Evolutionary conservation across 2,113 vertebrate species (phyloP).

Genomic region (Puffinus mauretanicus): DNA sequence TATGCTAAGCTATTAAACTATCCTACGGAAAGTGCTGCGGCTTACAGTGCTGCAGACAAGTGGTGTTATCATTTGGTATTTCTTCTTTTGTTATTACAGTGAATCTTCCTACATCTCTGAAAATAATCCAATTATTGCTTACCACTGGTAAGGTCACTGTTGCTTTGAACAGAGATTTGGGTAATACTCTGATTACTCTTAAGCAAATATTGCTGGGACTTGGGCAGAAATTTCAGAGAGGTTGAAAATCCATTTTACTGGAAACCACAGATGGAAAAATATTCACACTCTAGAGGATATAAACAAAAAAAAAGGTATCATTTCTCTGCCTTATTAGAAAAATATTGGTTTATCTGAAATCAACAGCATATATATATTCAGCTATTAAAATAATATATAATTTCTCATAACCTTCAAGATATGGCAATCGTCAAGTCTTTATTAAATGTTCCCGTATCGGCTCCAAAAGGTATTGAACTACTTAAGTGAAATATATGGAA

Average conservation of each 20-base stretch:
- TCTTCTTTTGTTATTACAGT: slow-evolving; percentile 54
- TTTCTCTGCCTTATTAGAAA: slow-evolving; percentile 5
- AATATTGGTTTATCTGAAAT: slow-evolving; percentile 50
- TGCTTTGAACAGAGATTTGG: slow-evolving; percentile 59
- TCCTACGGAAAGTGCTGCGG: neutral
- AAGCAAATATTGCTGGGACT: slow-evolving; percentile 54
- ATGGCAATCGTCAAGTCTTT: neutral
- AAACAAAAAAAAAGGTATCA: neutral
- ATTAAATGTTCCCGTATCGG: slow-evolving; percentile 28
- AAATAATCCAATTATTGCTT: slow-evolving; percentile 67
- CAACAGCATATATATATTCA: slow-evolving; percentile 19
- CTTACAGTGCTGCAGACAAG: slow-evolving; percentile 47
- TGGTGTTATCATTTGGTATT: slow-evolving; percentile 40
- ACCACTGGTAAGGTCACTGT: slow-evolving; percentile 41
- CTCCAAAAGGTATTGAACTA: slow-evolving; percentile 44
- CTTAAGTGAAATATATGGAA: slow-evolving; percentile 41
- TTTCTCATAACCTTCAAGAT: slow-evolving; percentile 39
- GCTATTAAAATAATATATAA: slow-evolving; percentile 39
- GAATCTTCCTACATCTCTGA: slow-evolving; percentile 54
- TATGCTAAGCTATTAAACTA: slow-evolving; percentile 28
- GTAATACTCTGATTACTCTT: slow-evolving; percentile 55
- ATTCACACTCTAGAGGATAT: slow-evolving; percentile 1
- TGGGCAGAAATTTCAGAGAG: slow-evolving; percentile 42
- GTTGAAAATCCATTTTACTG: slow-evolving; percentile 51
- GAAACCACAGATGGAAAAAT: slow-evolving; percentile 41